A percentile compares a stretch with the other conserved stretches of the same genome.
These are phyloP conservation scores for Sciurus vulgaris DNA, from an alignment of 2,797 vertebrate species.

Conservation along the genomic window DNA sequence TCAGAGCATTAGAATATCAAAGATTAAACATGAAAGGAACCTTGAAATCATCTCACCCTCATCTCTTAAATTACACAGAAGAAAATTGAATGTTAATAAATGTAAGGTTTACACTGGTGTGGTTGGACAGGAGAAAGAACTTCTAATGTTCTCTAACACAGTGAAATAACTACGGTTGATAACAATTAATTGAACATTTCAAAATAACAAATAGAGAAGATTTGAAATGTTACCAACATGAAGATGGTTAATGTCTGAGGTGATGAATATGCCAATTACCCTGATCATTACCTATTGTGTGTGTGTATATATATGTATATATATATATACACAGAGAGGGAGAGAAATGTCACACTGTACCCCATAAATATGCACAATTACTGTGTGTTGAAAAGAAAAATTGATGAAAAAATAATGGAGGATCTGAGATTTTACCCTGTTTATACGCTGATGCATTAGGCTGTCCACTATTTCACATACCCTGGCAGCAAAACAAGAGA, in stretches of 20 bases:
- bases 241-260: neutral
- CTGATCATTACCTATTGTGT: neutral
- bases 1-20: slow-evolving; percentile 45
- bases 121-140: neutral
- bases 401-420: neutral
- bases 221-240: neutral
- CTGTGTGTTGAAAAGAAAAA: neutral
- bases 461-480: neutral
- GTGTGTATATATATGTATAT: neutral
- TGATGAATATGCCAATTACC: neutral
- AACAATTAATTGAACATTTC: neutral
- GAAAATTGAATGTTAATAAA: slow-evolving; percentile 58
- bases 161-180: too few relatives aligned
- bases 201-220: neutral
- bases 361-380: neutral
- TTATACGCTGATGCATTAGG: neutral
- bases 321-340: too few relatives aligned
- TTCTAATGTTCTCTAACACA: neutral
- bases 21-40: slow-evolving; percentile 63
- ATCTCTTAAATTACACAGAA: slow-evolving; percentile 45
- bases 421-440: neutral
- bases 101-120: neutral
- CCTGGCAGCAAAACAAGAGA: neutral
- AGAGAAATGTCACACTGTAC: neutral
- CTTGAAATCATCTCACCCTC: slow-evolving; percentile 49